phyloP scores from a whole-genome alignment of 2,113 vertebrate genomes.

The Elanoides forficatus region DNA sequence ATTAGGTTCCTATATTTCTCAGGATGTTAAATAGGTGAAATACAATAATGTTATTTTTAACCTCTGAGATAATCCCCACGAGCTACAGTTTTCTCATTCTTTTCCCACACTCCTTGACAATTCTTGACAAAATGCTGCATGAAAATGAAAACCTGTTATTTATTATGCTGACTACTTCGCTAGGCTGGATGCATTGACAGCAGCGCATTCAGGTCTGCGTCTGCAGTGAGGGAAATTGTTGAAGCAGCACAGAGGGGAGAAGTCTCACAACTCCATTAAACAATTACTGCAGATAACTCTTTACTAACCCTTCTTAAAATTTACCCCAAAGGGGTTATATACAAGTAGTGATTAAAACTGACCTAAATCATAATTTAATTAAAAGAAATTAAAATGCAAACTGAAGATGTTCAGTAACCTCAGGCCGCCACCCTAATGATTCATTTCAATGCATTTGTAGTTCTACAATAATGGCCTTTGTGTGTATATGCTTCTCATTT shows the following conservation, averaged over 20 bases:
- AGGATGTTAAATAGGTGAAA: background rate
- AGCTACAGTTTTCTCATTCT: background rate
- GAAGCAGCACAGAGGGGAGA: background rate
- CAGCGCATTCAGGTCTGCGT: background rate
- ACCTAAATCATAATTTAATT: constrained; percentile 68
- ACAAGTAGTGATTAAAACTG: constrained; percentile 63
- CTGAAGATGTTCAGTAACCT: constrained; percentile 32
- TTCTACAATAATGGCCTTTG: background rate
- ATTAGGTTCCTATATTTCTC: background rate
- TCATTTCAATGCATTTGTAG: constrained; percentile 40
- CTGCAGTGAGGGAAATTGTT: background rate
- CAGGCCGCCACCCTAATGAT: constrained; percentile 37
- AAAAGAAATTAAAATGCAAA: constrained; percentile 55
- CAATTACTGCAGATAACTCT: constrained; percentile 12
- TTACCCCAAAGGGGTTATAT: constrained; percentile 28
- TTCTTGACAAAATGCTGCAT: background rate
- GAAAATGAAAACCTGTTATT: constrained; percentile 2
- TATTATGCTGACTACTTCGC: background rate
- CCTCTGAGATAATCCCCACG: background rate
- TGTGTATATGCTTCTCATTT: background rate
- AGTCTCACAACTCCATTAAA: background rate
- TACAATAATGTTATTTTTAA: background rate
- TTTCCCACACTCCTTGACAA: background rate
- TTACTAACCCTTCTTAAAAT: constrained; percentile 35
- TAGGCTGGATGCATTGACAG: background rate